Evolutionary conservation across 2,888 invertebrate species (phyloP).

Genomic region (Callyntrura sp.): DNA sequence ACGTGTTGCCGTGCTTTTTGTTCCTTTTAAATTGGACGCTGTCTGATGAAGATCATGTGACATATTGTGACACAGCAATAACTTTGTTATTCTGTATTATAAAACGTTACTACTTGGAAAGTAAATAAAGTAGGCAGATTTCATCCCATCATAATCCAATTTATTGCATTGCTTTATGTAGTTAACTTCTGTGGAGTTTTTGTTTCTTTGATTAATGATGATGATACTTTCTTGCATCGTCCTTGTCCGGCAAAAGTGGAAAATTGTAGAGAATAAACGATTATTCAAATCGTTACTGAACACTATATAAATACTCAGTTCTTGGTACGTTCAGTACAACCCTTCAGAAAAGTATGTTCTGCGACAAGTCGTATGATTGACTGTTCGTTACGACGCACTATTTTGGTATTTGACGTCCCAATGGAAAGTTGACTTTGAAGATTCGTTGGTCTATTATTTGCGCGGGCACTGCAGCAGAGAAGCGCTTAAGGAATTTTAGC

Average conservation of each 20-base stretch:
- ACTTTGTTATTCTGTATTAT: too few species aligned
- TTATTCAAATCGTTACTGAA: neutral
- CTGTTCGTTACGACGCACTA: neutral
- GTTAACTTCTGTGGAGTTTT: neutral
- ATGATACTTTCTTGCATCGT: neutral
- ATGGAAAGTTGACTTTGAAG: constrained; percentile 27
- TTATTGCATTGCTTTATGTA: neutral
- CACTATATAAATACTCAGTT: neutral
- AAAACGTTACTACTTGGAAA: too few species aligned
- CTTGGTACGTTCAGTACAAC: neutral
- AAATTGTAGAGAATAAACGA: neutral
- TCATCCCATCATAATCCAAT: neutral
- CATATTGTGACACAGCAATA: neutral
- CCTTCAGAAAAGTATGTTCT: neutral
- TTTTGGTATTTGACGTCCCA: neutral
- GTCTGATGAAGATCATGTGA: neutral
- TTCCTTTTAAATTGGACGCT: neutral
- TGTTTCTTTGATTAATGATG: neutral
- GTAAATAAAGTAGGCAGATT: neutral
- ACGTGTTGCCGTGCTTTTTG: neutral
- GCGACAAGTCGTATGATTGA: neutral
- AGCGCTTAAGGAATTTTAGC: constrained; percentile 22
- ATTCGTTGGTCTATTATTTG: neutral
- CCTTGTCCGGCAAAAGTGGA: neutral
- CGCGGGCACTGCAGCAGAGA: neutral